Base-by-base conservation (phyloP, 2,113 vertebrate genomes). In the Seriola dumerili region DNA sequence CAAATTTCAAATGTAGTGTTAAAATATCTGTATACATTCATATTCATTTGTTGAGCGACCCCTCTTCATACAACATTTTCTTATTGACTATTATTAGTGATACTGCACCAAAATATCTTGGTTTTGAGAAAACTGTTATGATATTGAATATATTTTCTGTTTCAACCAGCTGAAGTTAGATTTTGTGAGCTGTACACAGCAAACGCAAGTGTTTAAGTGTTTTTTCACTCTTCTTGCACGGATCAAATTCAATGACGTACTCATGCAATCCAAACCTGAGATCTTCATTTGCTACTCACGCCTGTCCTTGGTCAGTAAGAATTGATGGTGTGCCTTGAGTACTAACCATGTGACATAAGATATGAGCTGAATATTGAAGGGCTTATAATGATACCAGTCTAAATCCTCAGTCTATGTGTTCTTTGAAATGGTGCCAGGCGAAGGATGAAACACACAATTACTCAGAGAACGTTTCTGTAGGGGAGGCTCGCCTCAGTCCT, bases 401-500 rank as follows among this genome's bases (percentile, higher is more conserved):
- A 72, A 86, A 61, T 38, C 46, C 74, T 82, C 8, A 42, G 74
- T 84, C 68, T 80, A 16, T 64, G 72, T 86, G 70, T 81, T 81
- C 70, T 90, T 80, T 91, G 85, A 90, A 88, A 63, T 25, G 66
- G 38, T 64, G 78, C 79, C 88, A 87, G 80, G 25, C 42, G 55
- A 70, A 82, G 75, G 82, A 88, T 82, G 77, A 88, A 80, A 81
- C 48, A 13, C 40, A 25, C 65, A 73, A 80, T 78, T 77, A 76
- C 80, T 72, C 17, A 2, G 66, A 72, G 68, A 78, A 72, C 8
- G 38, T 67, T 78, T 76, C 65, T 81, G 23, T 1, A 73, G 71
- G 70, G 79, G 62, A 48, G 10, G 64, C 77, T 65, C 32, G 25
- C 72, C 82, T 83, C 63, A 6, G 64, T 57, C 66, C 62, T 67